Evolutionary conservation across 2,888 invertebrate genomes (phyloP).

Genomic region (Pardosa pseudoannulata): DNA sequence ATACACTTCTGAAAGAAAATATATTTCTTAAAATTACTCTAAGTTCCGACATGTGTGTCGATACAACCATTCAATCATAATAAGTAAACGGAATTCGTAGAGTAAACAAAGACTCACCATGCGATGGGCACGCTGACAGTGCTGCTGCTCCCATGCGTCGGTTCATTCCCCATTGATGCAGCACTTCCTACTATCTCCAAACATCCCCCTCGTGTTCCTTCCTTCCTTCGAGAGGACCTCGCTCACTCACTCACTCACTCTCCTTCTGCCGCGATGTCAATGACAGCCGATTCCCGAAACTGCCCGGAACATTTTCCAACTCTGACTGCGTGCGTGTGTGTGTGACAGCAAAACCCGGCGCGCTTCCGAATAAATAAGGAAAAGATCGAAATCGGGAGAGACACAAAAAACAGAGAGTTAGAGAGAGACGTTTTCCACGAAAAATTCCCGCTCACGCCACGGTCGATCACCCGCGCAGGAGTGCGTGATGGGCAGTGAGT

Average conservation of each 20-base stretch:
- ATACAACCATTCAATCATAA: too few relatives aligned
- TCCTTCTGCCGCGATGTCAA: not conserved
- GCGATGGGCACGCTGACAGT: constrained; percentile 59
- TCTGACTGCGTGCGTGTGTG: not conserved
- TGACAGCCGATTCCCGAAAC: constrained; percentile 15
- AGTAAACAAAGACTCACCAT: constrained; percentile 33
- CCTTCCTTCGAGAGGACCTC: too few relatives aligned
- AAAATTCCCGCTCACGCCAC: not conserved
- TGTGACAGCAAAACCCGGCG: too few relatives aligned
- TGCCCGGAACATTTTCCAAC: not conserved
- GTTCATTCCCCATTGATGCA: constrained; percentile 44
- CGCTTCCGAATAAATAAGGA: constrained; percentile 30
- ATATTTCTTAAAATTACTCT: too few relatives aligned
- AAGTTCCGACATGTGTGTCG: too few relatives aligned
- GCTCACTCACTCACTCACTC: not conserved
- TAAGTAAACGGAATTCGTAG: too few relatives aligned
- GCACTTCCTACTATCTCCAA: not conserved
- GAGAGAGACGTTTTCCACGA: not conserved
- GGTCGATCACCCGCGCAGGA: constrained; percentile 55
- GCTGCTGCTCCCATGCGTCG: not conserved
- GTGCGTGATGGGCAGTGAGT: constrained; percentile 17
- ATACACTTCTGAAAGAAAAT: too few relatives aligned
- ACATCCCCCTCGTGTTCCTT: too few relatives aligned
- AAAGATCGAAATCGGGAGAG: constrained; percentile 12
- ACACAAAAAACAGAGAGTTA: too few relatives aligned